phyloP scores from a whole-genome alignment of 2,888 invertebrate genomes.

The Reticulitermes lucifugus region DNA sequence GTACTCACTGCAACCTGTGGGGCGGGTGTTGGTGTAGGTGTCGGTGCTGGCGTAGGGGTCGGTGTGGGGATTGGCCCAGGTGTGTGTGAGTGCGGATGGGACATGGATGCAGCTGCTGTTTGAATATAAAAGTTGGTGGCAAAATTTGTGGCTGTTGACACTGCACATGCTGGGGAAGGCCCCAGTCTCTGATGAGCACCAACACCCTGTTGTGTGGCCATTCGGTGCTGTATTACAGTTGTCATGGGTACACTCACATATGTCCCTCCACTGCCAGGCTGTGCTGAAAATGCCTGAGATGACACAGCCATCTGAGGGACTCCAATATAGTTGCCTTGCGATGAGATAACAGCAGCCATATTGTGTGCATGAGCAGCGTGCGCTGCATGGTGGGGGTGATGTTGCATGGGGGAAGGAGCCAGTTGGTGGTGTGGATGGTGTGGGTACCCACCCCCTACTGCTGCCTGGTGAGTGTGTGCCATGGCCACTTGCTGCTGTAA shows the following conservation, averaged over 20 bases:
- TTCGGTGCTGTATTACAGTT: slow-evolving; percentile 74
- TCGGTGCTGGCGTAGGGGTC: slow-evolving; percentile 63
- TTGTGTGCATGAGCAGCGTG: slow-evolving; percentile 56
- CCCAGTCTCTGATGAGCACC: slow-evolving; percentile 67
- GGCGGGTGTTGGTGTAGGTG: slow-evolving; percentile 58
- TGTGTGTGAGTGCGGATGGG: slow-evolving; percentile 66
- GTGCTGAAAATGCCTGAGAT: slow-evolving; percentile 68
- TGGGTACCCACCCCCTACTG: slow-evolving; percentile 48
- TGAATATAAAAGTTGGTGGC: slow-evolving; percentile 75
- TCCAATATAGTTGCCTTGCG: slow-evolving; percentile 67
- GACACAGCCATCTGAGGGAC: slow-evolving; percentile 70
- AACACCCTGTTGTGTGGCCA: slow-evolving; percentile 63
- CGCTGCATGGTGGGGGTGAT: slow-evolving; percentile 59
- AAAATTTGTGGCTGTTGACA: slow-evolving; percentile 61
- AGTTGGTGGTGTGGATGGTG: slow-evolving; percentile 53
- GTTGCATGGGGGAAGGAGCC: slow-evolving; percentile 59
- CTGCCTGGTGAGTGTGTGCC: slow-evolving; percentile 51
- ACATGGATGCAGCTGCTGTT: slow-evolving; percentile 60
- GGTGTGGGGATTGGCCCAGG: slow-evolving; percentile 64
- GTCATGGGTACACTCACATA: slow-evolving; percentile 77
- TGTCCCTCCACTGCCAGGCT: slow-evolving; percentile 68
- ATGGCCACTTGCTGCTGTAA: slow-evolving; percentile 61
- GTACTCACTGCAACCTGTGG: slow-evolving; percentile 52
- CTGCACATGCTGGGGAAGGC: slow-evolving; percentile 69
- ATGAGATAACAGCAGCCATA: slow-evolving; percentile 53